Conservation (phyloP, 1,140 invertebrate species). For the Triops longicaudatus region DNA sequence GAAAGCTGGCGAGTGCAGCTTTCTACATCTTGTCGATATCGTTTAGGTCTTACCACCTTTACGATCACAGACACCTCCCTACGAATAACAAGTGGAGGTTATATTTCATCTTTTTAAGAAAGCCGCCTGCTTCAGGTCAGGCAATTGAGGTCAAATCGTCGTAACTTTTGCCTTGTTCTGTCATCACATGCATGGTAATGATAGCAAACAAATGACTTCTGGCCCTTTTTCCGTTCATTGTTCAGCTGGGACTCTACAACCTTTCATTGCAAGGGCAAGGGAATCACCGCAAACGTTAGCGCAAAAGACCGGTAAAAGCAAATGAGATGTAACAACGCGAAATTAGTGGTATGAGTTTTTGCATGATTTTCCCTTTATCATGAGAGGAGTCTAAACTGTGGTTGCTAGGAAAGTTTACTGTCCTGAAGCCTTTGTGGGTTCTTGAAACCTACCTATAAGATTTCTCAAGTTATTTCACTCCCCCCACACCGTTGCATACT, state of each 20-base stretch:
- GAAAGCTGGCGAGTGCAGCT: not conserved
- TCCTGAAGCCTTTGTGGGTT: too few relatives aligned
- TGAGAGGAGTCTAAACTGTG: too few relatives aligned
- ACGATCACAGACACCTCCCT: not conserved
- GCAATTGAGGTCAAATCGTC: not conserved
- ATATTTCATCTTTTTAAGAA: not conserved
- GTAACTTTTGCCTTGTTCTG: constrained; percentile 12
- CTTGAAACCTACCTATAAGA: too few relatives aligned
- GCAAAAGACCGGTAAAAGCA: not conserved
- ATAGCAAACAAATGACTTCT: not conserved
- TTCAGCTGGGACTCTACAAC: not conserved
- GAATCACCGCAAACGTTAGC: not conserved
- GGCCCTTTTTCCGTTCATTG: constrained; percentile 1
- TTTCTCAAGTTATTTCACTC: too few relatives aligned
- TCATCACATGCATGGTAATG: constrained; percentile 8
- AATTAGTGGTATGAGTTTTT: not conserved
- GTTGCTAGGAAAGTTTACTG: too few relatives aligned
- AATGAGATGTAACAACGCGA: not conserved
- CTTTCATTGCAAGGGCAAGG: not conserved
- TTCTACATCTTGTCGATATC: constrained; percentile 12
- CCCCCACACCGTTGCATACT: not conserved
- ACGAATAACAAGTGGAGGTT: not conserved
- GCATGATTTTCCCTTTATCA: too few relatives aligned
- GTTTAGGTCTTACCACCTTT: not conserved
- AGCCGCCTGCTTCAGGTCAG: not conserved